Evolutionary conservation across 1,140 invertebrate species (phyloP).

Genomic region (Heliothis subflexa): DNA sequence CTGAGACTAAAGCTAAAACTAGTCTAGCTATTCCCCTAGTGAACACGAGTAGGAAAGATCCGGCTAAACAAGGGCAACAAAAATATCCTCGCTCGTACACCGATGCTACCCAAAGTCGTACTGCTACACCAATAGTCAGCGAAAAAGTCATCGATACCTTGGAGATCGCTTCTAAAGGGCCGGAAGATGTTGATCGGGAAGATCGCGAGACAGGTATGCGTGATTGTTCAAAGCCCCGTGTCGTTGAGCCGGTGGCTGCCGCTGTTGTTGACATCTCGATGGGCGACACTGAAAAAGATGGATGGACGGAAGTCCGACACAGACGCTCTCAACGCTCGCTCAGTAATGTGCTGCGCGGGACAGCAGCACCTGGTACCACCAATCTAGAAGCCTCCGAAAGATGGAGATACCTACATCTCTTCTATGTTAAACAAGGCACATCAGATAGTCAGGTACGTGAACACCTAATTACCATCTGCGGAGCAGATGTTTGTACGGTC

Average conservation of each 20-base stretch:
- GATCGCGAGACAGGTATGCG: background rate
- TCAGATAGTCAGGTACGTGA: background rate
- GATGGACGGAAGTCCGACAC: background rate
- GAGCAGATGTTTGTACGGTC: constrained; percentile 15
- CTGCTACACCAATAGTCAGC: background rate
- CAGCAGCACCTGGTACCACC: constrained; percentile 23
- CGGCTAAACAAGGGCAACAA: background rate
- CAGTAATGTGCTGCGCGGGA: constrained; percentile 6
- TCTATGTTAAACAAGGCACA: no score
- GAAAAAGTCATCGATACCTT: background rate
- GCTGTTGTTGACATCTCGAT: background rate
- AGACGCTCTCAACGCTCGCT: background rate
- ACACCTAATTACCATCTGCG: constrained; percentile 4
- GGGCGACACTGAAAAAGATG: background rate
- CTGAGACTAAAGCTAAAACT: background rate
- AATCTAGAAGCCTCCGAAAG: background rate
- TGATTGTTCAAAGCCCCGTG: background rate
- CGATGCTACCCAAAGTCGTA: background rate
- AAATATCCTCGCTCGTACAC: background rate
- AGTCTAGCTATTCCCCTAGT: background rate
- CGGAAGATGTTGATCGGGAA: background rate
- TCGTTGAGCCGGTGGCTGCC: background rate
- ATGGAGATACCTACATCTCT: no score
- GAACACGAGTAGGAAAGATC: background rate
- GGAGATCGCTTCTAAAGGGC: background rate